Evolutionary conservation across 1,140 invertebrate species (phyloP).

Genomic region (Hermatobates lingyangjiaoensis): DNA sequence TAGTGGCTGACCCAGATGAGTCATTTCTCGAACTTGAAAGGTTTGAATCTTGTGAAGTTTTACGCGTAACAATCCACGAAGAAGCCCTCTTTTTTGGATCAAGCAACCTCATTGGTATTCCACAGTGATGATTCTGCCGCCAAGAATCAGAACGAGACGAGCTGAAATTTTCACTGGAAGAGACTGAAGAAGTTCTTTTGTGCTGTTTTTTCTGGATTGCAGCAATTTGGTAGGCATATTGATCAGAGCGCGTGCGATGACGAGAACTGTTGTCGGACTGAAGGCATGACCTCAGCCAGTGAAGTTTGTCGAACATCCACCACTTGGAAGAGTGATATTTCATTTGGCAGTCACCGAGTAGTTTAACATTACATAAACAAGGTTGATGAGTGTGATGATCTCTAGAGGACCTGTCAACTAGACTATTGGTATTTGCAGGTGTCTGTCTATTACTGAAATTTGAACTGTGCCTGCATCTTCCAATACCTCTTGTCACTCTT

Average conservation of each 20-base stretch:
- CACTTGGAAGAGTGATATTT: conserved; percentile 17
- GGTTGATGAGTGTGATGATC: conserved; percentile 37
- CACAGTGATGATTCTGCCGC: conserved; percentile 46
- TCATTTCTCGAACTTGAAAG: conserved; percentile 67
- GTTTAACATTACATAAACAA: conserved; percentile 49
- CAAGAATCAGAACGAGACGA: conserved; percentile 67
- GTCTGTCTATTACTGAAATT: conserved; percentile 79
- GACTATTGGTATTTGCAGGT: conserved; percentile 69
- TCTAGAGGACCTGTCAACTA: conserved; percentile 54
- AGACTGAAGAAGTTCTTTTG: conserved; percentile 58
- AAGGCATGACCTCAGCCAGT: conserved; percentile 24
- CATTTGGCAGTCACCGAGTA: conserved; percentile 27
- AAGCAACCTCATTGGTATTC: conserved; percentile 47
- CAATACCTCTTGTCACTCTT: conserved; percentile 67
- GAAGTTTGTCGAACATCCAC: conserved; percentile 29
- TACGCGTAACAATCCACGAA: conserved; percentile 70
- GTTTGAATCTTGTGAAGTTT: conserved; percentile 78
- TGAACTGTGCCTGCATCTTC: conserved; percentile 62
- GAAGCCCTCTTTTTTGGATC: conserved; percentile 58
- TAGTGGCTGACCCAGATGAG: conserved; percentile 66
- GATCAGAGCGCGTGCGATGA: conserved; percentile 32
- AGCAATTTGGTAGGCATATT: conserved; percentile 61
- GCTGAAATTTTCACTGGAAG: conserved; percentile 74
- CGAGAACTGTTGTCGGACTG: conserved; percentile 19
- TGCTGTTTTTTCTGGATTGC: conserved; percentile 55